Evolutionary conservation across 2,888 invertebrate genomes (phyloP), one percentile per base, ranked within the genome.

Genomic region (Ormyrus nitidulus): DNA sequence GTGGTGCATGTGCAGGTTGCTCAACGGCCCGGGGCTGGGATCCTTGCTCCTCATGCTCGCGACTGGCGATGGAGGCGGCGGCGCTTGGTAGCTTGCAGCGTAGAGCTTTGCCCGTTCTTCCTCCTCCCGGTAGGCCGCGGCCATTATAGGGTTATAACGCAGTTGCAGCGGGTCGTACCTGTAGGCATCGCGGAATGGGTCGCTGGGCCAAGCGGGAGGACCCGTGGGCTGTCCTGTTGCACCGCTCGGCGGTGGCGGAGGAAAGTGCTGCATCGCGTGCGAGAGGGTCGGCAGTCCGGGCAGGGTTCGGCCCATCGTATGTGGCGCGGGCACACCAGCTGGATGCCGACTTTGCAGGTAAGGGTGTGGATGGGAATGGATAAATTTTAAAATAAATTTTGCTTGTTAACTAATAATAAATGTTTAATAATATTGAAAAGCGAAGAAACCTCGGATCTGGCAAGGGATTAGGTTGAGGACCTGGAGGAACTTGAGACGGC

Each of bases 131-230:
- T 95, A 93, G 3, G 91, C 95, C 11, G 94, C 95, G 85, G 96
- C 95, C 92, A 96, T 94, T 53, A 96, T 91, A 34, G 96, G 95
- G 89, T 95, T 95, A 89, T 95, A 96, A 76, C 95, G 93, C 89
- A 94, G 91, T 69, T 89, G 91, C 83, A 96, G 92, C 59, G 95
- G 94, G 88, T 95, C 95, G 87, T 93, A 93, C 54, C 93, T 90
- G 90, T 95, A 95, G 51, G 93, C 92, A 87, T 93, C 92, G 73
- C 94, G 93, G 91, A 95, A 95, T 10, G 94, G 94, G 90, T 95
- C 94, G 76, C 93, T 92, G 85, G 94, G 94, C 83, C 91, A 91
- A 46, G 91, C 91, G 1, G 90, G 83, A 0, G 91, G 91, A 1
- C 91, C 90, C 5, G 91, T 88, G 7, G 91, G 91, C 77, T 91